Base-by-base conservation (phyloP, 2,888 invertebrate genomes). In the Epirrita christyi region DNA sequence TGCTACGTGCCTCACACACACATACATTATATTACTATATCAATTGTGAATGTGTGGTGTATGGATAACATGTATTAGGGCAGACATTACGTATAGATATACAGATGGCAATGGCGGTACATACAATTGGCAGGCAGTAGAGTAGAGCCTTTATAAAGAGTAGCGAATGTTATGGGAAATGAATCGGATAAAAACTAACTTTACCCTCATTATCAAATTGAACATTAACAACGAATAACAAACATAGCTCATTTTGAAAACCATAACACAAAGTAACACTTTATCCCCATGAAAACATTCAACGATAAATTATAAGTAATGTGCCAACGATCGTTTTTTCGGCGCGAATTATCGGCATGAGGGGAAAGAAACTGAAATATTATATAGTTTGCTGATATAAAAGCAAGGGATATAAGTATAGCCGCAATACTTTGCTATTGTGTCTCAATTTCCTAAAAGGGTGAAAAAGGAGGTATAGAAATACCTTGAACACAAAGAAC, bases 1-100 rank as follows among this genome's bases (percentile, higher is more conserved):
- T 72, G 73, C 69, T 75, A 43, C 38, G 43, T 48, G 40, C 34
- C 72, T 73, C 74, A 71, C 75, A 73, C 70, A 63, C 63, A 61
- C 63, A 62, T 54, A 55, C 63, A 73, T 78, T 75, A 78, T 74
- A 80, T 78, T 80, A 76, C 71, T 64, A 73, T 65, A 68, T 61
- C 66, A 69, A 75, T 71, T 71, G 68, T 72, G 66, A 70, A 71
- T 70, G 68, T 69, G 68, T 72, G 72, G 71, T 71, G 55, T 51
- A 54, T 34, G 68, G 62, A 67, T 66, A 73, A 71, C 70, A 75
- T 73, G 68, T 76, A 73, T 69, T 21, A 21, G 21, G 69, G 71
- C 71, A 73, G 72, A 79, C 74, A 68, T 71, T 75, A 72, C 68
- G 63, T 68, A 69, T 71, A 68, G 44, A 54, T 44, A 63, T 52